Percentiles rank a stretch among this genome's conserved stretches.
Evolutionary conservation across 2,113 vertebrate species (phyloP).

Genomic region (Himantopus leucocephalus): DNA sequence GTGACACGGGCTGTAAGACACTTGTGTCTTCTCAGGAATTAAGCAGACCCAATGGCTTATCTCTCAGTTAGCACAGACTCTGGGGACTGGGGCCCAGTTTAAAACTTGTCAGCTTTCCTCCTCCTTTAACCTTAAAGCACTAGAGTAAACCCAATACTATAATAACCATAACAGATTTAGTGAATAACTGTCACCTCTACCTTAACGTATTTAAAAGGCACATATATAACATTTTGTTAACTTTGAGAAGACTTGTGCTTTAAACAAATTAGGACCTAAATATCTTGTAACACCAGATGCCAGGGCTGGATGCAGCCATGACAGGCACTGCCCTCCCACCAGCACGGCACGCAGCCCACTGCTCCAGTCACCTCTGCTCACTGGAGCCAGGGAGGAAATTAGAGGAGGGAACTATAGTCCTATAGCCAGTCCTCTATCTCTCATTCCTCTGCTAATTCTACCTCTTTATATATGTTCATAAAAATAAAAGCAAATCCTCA

Average conservation of each 20-base stretch:
- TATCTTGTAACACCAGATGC: neutral
- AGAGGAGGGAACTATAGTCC: neutral
- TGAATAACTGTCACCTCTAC: neutral
- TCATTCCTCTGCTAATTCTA: neutral
- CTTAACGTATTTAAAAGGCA: neutral
- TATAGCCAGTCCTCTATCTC: neutral
- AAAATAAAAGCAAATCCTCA: conserved; percentile 5
- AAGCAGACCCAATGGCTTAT: neutral
- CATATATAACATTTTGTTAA: neutral
- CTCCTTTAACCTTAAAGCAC: neutral
- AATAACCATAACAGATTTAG: neutral
- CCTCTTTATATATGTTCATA: neutral
- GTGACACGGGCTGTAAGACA: neutral
- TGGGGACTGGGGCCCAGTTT: neutral
- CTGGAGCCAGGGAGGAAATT: neutral
- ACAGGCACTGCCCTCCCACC: neutral
- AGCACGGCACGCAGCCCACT: fast-evolving
- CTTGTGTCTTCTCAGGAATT: neutral
- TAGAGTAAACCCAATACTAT: neutral
- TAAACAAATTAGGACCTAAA: neutral
- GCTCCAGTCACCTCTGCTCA: neutral
- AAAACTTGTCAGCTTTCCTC: neutral
- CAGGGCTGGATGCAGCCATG: neutral
- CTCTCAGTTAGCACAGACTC: neutral
- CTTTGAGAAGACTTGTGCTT: neutral